Percentiles rank a stretch among this genome's conserved stretches.
Conservation (phyloP, 2,888 invertebrate species). For the Pseudeuparius sepicola region DNA sequence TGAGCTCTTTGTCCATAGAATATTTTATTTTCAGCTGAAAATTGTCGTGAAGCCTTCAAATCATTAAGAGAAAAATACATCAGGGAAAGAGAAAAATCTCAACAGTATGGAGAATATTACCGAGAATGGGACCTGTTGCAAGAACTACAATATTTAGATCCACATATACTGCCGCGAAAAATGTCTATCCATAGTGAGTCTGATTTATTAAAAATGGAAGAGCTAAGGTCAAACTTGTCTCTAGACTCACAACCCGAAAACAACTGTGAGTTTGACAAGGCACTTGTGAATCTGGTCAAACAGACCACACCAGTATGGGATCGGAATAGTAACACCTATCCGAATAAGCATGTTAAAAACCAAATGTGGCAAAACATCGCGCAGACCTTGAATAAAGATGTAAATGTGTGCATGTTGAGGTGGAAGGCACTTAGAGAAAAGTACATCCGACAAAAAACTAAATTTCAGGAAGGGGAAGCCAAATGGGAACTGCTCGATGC, state of each 20-base stretch:
- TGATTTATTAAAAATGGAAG: constrained; percentile 9
- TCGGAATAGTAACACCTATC: constrained; percentile 28
- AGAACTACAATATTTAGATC: constrained; percentile 27
- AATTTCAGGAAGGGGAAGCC: constrained; percentile 27
- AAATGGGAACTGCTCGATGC: constrained; percentile 32
- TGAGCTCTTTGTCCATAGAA: no score
- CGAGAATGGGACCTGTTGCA: constrained; percentile 27
- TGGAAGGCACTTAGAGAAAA: constrained; percentile 33
- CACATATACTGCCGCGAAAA: constrained; percentile 28
- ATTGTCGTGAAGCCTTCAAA: constrained; percentile 29
- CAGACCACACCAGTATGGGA: constrained; percentile 31
- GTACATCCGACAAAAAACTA: constrained; percentile 30
- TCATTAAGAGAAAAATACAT: constrained; percentile 30
- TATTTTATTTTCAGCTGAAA: constrained; percentile 22
- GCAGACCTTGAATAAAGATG: constrained; percentile 24
- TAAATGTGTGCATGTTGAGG: constrained; percentile 27
- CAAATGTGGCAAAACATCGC: constrained; percentile 29
- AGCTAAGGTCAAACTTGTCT: background rate
- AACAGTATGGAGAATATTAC: constrained; percentile 24
- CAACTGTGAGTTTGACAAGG: constrained; percentile 25
- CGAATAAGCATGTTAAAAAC: constrained; percentile 28
- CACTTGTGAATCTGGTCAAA: constrained; percentile 27
- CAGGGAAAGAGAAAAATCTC: constrained; percentile 27
- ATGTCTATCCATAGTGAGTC: constrained; percentile 17
- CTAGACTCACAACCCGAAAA: constrained; percentile 10